Conservation (phyloP, 1,140 invertebrate species). For the Colletes gigas region DNA sequence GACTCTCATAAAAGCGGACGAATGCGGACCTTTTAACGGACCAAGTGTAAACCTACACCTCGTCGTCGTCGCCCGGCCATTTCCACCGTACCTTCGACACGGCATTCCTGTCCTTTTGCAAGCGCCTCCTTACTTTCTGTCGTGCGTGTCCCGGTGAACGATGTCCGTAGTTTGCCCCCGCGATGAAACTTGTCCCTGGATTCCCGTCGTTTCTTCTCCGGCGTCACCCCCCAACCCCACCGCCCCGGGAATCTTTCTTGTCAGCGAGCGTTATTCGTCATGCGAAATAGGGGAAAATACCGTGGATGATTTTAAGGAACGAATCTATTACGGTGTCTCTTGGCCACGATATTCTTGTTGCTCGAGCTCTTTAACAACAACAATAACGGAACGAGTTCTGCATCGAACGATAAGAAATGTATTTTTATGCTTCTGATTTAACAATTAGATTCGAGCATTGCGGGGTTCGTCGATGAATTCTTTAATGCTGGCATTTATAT, state of each 20-base stretch:
- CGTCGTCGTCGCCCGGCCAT: background rate
- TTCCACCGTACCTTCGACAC: slow-evolving; percentile 1
- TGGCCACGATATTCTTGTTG: too few relatives aligned
- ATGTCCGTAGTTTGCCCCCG: slow-evolving; percentile 42
- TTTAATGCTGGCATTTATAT: slow-evolving; percentile 14
- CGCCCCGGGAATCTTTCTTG: background rate
- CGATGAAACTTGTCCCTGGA: slow-evolving; percentile 53
- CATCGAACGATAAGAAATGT: too few relatives aligned
- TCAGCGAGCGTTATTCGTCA: slow-evolving; percentile 46
- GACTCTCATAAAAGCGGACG: slow-evolving; percentile 33
- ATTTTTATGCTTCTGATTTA: too few relatives aligned
- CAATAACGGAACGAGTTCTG: too few relatives aligned
- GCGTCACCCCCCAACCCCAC: background rate
- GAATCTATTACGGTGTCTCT: background rate
- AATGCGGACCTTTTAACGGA: slow-evolving; percentile 39
- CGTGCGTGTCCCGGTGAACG: slow-evolving; percentile 44
- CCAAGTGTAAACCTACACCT: slow-evolving; percentile 43
- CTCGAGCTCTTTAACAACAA: too few relatives aligned
- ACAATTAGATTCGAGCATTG: background rate
- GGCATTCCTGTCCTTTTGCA: background rate
- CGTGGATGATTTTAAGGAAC: background rate
- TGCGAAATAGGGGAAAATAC: background rate
- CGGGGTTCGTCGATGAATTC: background rate
- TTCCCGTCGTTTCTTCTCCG: slow-evolving; percentile 13
- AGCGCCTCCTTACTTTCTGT: slow-evolving; percentile 36